A percentile compares a stretch with the other conserved stretches of the same genome.
These are phyloP conservation scores for Amblyopsis rosae DNA, from an alignment of 2,113 vertebrate genomes.

Conservation along the genomic window DNA sequence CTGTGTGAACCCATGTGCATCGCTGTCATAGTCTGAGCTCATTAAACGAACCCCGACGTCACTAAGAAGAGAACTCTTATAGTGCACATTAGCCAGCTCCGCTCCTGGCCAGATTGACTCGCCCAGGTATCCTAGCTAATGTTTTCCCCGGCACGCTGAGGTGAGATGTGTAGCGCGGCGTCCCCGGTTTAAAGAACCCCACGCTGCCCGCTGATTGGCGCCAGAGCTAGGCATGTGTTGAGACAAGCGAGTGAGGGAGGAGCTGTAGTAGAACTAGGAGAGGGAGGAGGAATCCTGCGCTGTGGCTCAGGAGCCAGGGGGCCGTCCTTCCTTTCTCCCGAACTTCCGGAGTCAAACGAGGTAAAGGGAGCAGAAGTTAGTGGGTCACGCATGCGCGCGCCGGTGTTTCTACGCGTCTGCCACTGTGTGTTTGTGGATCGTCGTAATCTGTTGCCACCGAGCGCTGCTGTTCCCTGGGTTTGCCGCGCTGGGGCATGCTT, in stretches of 20 bases:
- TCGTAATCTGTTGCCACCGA: slow-evolving; percentile 56
- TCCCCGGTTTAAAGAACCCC: slow-evolving; percentile 78
- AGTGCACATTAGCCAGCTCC: not conserved
- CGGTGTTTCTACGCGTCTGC: slow-evolving; percentile 34
- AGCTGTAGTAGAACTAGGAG: slow-evolving; percentile 42
- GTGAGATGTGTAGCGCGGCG: slow-evolving; percentile 7
- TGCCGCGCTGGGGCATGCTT: slow-evolving; percentile 36
- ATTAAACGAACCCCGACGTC: slow-evolving; percentile 6
- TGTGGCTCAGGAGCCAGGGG: slow-evolving; percentile 54
- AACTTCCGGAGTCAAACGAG: slow-evolving; percentile 78
- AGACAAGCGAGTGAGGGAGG: slow-evolving; percentile 56
- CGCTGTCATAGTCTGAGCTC: not conserved
- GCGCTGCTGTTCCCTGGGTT: slow-evolving; percentile 38
- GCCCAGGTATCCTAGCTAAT: not conserved
- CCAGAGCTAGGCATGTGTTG: slow-evolving; percentile 65
- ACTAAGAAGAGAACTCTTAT: not conserved
- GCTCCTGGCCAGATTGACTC: not conserved
- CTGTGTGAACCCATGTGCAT: not conserved
- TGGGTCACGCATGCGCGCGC: slow-evolving; percentile 71
- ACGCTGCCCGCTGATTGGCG: slow-evolving; percentile 79
- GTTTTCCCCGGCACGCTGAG: not conserved
- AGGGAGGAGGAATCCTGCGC: slow-evolving; percentile 46
- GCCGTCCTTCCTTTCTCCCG: slow-evolving; percentile 52
- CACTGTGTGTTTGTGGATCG: slow-evolving; percentile 47
- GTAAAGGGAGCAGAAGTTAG: slow-evolving; percentile 80